phyloP scores from a whole-genome alignment of 1,140 invertebrate genomes.

The Plodia interpunctella region DNA sequence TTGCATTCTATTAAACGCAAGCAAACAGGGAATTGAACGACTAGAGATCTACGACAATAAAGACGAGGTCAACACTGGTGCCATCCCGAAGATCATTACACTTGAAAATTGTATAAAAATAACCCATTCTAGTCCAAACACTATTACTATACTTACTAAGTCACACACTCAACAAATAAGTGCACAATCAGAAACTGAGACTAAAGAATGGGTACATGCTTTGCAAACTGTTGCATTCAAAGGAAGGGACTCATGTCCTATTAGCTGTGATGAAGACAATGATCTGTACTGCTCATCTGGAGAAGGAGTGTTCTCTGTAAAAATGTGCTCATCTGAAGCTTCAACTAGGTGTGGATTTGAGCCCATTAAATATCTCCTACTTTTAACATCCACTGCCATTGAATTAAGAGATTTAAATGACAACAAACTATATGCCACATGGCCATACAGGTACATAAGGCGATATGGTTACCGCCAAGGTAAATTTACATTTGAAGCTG shows the following conservation, averaged over 20 bases:
- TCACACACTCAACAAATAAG: conserved; percentile 83
- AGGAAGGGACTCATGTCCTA: conserved; percentile 79
- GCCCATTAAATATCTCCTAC: conserved; percentile 83
- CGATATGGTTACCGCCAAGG: conserved; percentile 89
- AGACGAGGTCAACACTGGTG: conserved; percentile 81
- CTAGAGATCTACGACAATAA: conserved; percentile 90
- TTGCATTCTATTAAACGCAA: conserved; percentile 86
- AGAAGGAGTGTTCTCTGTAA: conserved; percentile 88
- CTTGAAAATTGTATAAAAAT: conserved; percentile 92
- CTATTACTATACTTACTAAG: conserved; percentile 84
- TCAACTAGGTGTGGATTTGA: conserved; percentile 85
- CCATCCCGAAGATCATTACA: conserved; percentile 85
- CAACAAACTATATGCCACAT: conserved; percentile 83
- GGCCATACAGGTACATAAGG: conserved; percentile 91
- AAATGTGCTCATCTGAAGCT: conserved; percentile 86
- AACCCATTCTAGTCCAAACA: conserved; percentile 79
- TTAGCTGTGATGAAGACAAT: conserved; percentile 89
- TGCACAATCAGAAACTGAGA: conserved; percentile 83
- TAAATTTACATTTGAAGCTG: conserved; percentile 94
- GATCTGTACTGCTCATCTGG: conserved; percentile 89
- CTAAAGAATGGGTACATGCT: conserved; percentile 85
- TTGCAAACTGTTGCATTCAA: conserved; percentile 91
- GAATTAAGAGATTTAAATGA: conserved; percentile 83
- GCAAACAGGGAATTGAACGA: conserved; percentile 89
- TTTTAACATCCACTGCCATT: conserved; percentile 84